Evolutionary conservation across 1,140 invertebrate species (phyloP), one percentile per base, ranked within the genome.

Genomic region (Drosophila oshimai): DNA sequence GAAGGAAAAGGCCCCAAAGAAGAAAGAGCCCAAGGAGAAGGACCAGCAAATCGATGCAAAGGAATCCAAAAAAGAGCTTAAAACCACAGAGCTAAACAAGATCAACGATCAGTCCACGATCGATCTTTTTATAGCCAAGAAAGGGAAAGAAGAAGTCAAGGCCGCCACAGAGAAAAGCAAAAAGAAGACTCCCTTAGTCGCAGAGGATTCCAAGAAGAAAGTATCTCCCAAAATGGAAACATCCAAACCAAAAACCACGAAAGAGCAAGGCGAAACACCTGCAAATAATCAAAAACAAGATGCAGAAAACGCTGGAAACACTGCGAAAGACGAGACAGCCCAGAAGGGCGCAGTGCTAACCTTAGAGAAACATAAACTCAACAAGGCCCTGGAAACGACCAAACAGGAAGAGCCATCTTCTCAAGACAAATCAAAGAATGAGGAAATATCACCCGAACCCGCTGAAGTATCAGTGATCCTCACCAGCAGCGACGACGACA

Each of bases 401-500:
- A 12, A 28, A 3, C 39, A 34, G 6, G 7, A 20, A 6, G 22
- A 41, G n/a, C 1, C 62, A 4, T 15, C 51, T 4, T 5, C 18
- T 15, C 26, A 6, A 3, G 31, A 37, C 7, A 29, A 18, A 7
- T 6, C 26, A 9, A 18, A 58, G 12, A 29, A 24, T 1, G 33
- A n/a, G 4, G 36, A 58, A 13, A 18, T n/a, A 22, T 9, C 46
- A 6, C 17, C 15, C 6, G 15, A 24, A 15, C 6, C n/a, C n/a
- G 33, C 51, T 7, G 78, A 76, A 6, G 6, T 61, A n/a, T 62
- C 58, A 1, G 17, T 61, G 15, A 29, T 67, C 5, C 62, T 71
- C 9, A 62, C 78, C 3, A 79, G 62, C 53, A 78, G 74, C 49
- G 80, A 84, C 3, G 39, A 12, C 13, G 44, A 77, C 0, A n/a